A percentile compares a stretch with the other conserved stretches of the same genome.
Evolutionary conservation across 1,140 invertebrate species (phyloP).

Genomic region (Drosophila bipectinata): DNA sequence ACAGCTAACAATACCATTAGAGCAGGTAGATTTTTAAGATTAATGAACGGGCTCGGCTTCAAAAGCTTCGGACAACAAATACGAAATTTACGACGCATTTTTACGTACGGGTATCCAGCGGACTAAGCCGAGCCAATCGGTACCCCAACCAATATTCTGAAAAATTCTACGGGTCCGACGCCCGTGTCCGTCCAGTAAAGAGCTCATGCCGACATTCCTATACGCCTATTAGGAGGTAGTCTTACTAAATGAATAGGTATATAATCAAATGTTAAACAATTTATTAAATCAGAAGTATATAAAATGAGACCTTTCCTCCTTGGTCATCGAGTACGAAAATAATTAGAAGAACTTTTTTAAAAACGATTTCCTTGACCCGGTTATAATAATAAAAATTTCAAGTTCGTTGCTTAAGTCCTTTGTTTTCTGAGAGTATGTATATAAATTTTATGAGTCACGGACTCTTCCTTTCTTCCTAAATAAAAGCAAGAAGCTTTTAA

Average conservation of each 20-base stretch:
- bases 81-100: conserved; percentile 64
- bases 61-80: conserved; percentile 57
- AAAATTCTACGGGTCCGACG: conserved; percentile 34
- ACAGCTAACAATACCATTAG: conserved; percentile 65
- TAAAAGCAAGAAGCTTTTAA: too few species aligned
- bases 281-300: too few species aligned
- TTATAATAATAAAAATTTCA: not conserved
- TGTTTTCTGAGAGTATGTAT: not conserved
- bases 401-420: conserved; percentile 20
- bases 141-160: conserved; percentile 43
- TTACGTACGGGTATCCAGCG: conserved; percentile 6
- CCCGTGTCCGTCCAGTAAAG: conserved; percentile 17
- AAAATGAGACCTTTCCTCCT: too few species aligned
- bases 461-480: too few species aligned
- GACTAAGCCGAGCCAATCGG: conserved; percentile 9
- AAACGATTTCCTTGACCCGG: too few species aligned
- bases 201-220: not conserved
- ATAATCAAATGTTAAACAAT: too few species aligned
- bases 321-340: too few species aligned
- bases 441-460: not conserved
- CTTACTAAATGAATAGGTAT: too few species aligned
- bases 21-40: conserved; percentile 77
- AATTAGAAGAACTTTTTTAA: too few species aligned
- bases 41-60: conserved; percentile 69
- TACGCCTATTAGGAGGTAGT: not conserved